Evolutionary conservation across 2,888 invertebrate genomes (phyloP).

Genomic region (Conomelus anceps): DNA sequence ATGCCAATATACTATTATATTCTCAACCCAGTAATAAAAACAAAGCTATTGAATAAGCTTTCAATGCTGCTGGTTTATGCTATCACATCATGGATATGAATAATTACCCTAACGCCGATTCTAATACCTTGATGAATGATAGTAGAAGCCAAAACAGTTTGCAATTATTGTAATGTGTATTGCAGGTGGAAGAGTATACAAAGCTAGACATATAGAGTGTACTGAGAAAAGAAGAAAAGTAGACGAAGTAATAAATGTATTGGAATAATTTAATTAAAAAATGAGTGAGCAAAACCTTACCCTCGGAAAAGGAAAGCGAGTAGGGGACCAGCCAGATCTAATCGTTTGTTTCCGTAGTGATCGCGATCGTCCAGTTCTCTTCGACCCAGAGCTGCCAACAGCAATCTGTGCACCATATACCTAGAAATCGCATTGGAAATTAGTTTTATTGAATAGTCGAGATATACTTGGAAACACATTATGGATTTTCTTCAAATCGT

Average conservation of each 20-base stretch:
- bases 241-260: not conserved
- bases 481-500: too few species aligned
- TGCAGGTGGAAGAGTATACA: not conserved
- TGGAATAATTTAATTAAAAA: not conserved
- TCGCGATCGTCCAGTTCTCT: constrained; percentile 97
- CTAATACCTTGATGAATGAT: too few species aligned
- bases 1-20: too few species aligned
- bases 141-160: too few species aligned
- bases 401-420: constrained; percentile 96
- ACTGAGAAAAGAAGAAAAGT: not conserved
- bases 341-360: constrained; percentile 98
- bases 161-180: too few species aligned
- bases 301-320: constrained; percentile 95
- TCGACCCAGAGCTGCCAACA: constrained; percentile 90
- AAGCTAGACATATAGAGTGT: too few species aligned
- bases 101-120: too few species aligned
- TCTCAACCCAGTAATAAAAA: too few species aligned
- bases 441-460: not conserved
- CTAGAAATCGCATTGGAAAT: constrained; percentile 29
- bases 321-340: constrained; percentile 95
- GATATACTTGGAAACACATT: too few species aligned
- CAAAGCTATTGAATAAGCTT: too few species aligned
- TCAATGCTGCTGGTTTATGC: too few species aligned
- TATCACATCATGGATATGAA: too few species aligned
- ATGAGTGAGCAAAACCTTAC: constrained; percentile 37